Conservation (phyloP, 2,888 invertebrate species). For the Crioceris asparagi region DNA sequence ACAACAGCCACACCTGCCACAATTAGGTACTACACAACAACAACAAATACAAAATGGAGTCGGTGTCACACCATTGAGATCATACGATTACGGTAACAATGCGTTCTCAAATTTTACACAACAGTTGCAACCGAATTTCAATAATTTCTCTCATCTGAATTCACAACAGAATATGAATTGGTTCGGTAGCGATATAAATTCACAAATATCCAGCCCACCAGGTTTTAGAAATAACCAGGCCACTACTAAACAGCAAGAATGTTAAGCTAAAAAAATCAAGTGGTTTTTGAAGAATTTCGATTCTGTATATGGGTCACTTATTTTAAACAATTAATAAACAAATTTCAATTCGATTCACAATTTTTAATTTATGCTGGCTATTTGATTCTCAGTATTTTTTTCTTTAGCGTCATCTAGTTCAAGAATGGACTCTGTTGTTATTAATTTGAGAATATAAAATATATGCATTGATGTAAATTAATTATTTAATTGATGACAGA, state of each 20-base stretch:
- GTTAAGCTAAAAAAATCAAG: constrained; percentile 21
- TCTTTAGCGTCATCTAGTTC: too few species aligned
- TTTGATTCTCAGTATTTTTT: too few species aligned
- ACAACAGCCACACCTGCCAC: constrained; percentile 17
- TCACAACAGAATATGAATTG: constrained; percentile 31
- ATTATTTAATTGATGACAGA: too few species aligned
- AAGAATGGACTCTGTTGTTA: too few species aligned
- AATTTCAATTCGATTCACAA: too few species aligned
- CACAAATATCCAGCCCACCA: constrained; percentile 37
- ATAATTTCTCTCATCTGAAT: constrained; percentile 24
- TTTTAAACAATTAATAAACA: too few species aligned
- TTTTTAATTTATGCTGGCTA: too few species aligned
- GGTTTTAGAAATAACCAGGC: constrained; percentile 36
- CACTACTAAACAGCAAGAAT: constrained; percentile 36
- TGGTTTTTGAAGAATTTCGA: neutral
- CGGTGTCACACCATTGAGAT: constrained; percentile 16
- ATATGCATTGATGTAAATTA: neutral
- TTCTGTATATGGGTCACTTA: constrained; percentile 6
- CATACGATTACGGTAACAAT: constrained; percentile 26
- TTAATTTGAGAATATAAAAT: too few species aligned
- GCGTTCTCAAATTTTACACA: constrained; percentile 30
- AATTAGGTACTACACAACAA: constrained; percentile 28
- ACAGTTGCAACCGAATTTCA: constrained; percentile 29
- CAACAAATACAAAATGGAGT: constrained; percentile 27
- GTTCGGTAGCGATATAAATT: constrained; percentile 33